These are phyloP conservation scores for Galaxias olidus DNA, from an alignment of 2,797 vertebrate genomes.

Conservation along the genomic window DNA sequence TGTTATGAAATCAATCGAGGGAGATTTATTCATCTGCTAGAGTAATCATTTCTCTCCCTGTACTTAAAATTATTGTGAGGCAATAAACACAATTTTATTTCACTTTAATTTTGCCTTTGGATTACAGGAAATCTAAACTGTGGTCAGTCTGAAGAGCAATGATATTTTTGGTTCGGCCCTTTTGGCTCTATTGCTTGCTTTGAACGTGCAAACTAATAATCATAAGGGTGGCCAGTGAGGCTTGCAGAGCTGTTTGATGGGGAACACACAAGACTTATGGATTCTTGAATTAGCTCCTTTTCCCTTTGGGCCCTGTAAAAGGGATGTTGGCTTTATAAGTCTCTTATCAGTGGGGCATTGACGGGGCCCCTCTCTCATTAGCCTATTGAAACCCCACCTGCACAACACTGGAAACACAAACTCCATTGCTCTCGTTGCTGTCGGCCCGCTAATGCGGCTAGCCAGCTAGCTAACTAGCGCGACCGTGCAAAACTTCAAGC, in stretches of 20 bases:
- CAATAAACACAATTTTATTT: constrained; percentile 13
- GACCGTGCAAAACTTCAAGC: constrained; percentile 67
- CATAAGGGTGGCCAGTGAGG: not conserved
- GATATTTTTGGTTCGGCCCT: constrained; percentile 18
- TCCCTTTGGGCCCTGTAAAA: constrained; percentile 7
- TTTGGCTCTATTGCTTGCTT: not conserved
- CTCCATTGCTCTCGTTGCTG: constrained; percentile 61
- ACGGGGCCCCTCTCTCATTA: constrained; percentile 47
- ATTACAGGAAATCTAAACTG: constrained; percentile 19
- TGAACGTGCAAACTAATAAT: constrained; percentile 28
- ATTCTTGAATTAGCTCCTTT: constrained; percentile 27
- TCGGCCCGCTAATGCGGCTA: constrained; percentile 53
- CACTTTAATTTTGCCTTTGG: not conserved
- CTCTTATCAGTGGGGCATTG: constrained; percentile 44
- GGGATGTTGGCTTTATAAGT: constrained; percentile 33
- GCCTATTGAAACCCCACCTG: constrained; percentile 63
- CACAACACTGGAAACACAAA: constrained; percentile 59
- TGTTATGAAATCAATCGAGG: constrained; percentile 21
- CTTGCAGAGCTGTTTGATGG: constrained; percentile 28
- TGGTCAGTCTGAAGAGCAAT: constrained; percentile 1
- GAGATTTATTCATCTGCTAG: constrained; percentile 21
- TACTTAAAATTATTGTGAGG: constrained; percentile 13
- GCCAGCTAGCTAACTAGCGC: constrained; percentile 68
- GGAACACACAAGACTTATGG: constrained; percentile 20
- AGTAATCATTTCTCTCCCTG: constrained; percentile 23